phyloP scores from a whole-genome alignment of 2,888 invertebrate genomes.

The Nomada fabriciana region DNA sequence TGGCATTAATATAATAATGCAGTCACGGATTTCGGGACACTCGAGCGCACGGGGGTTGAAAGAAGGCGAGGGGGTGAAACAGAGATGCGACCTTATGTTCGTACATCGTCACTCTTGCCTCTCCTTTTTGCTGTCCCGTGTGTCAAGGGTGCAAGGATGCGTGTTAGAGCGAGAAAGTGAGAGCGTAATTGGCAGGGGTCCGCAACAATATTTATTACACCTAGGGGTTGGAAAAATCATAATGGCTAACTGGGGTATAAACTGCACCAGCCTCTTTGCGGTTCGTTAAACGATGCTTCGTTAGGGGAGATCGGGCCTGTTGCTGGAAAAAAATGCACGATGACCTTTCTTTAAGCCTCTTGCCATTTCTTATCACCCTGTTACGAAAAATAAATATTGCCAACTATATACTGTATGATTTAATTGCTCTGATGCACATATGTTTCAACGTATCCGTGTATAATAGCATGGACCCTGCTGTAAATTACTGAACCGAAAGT shows the following conservation, averaged over 20 bases:
- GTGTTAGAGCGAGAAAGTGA: slow-evolving; percentile 17
- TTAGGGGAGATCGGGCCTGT: slow-evolving; percentile 26
- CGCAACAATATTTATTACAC: slow-evolving; percentile 82
- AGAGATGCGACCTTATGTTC: slow-evolving; percentile 79
- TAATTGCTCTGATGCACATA: no score
- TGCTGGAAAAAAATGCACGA: slow-evolving; percentile 30
- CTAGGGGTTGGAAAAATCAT: slow-evolving; percentile 77
- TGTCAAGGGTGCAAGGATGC: slow-evolving; percentile 11
- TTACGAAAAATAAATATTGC: not conserved
- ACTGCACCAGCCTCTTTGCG: slow-evolving; percentile 82
- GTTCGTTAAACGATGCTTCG: slow-evolving; percentile 81
- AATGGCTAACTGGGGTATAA: slow-evolving; percentile 81
- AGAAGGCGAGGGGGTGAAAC: slow-evolving; percentile 62
- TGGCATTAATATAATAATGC: slow-evolving; percentile 77
- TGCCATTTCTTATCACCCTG: not conserved
- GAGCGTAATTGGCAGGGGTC: slow-evolving; percentile 81
- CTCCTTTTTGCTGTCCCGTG: slow-evolving; percentile 33
- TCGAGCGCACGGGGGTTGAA: slow-evolving; percentile 56
- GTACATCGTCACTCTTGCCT: slow-evolving; percentile 74
- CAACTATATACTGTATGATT: not conserved
- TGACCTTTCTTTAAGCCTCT: not conserved
- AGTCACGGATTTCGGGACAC: slow-evolving; percentile 74
- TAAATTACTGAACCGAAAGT: not conserved
- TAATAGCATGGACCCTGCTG: not conserved
- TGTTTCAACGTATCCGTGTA: no score